Evolutionary conservation across 1,140 invertebrate species (phyloP).

Genomic region (Oryctes rhinoceros): DNA sequence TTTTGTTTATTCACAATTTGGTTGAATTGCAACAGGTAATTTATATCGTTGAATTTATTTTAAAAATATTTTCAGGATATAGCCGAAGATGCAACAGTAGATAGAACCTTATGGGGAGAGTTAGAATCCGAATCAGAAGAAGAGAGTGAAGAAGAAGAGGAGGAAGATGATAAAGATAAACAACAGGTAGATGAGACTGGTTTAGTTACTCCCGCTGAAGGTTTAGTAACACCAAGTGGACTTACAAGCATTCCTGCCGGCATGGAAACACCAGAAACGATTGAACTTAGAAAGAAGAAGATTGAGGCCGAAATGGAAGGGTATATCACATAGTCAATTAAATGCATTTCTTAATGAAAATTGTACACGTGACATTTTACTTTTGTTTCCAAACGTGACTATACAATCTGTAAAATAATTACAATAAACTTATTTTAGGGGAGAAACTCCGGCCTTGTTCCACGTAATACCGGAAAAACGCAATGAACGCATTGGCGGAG

Average conservation of each 20-base stretch:
- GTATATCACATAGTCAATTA: constrained; percentile 61
- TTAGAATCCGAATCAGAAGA: constrained; percentile 95
- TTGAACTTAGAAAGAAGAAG: constrained; percentile 96
- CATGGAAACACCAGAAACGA: constrained; percentile 97
- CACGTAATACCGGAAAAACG: constrained; percentile 95
- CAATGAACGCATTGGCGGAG: constrained; percentile 85
- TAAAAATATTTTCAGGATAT: constrained; percentile 64
- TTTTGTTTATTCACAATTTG: too few relatives aligned
- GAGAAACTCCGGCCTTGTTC: constrained; percentile 90
- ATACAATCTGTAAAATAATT: too few relatives aligned
- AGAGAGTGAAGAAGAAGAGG: constrained; percentile 87
- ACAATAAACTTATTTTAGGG: constrained; percentile 63
- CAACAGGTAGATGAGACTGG: constrained; percentile 69
- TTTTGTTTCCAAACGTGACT: too few relatives aligned
- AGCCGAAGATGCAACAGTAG: constrained; percentile 88
- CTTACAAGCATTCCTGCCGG: constrained; percentile 94
- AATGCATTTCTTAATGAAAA: not conserved
- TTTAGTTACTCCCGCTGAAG: constrained; percentile 83
- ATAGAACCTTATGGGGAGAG: constrained; percentile 96
- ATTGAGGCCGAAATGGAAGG: constrained; percentile 98
- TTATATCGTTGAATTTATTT: not conserved
- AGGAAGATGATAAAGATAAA: constrained; percentile 77
- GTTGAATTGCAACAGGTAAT: too few relatives aligned
- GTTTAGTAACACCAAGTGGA: constrained; percentile 94
- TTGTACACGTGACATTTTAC: not conserved